Evolutionary conservation across 2,797 vertebrate species (phyloP), one percentile per base, ranked within the genome.

Genomic region (Falco rusticolus): DNA sequence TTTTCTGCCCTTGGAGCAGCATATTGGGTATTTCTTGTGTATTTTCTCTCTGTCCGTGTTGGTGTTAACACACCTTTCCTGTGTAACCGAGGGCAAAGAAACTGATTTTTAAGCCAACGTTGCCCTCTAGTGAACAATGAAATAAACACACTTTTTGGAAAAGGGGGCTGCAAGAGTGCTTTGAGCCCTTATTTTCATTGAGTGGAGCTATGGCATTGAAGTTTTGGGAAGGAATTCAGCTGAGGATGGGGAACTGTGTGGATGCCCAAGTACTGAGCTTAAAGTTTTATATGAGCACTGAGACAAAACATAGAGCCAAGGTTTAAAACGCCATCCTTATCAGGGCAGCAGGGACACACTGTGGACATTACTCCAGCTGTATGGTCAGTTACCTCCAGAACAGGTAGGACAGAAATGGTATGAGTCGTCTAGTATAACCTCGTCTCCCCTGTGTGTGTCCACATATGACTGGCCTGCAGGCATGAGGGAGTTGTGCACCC

Each of bases 71-170:
- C 21, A 51, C 18, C 19, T 61, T 64, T 50, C 8, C 13, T 14
- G 3, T 21, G 34, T n/a, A 25, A 65, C 6, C 0, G 0, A 29
- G 5, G 34, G 13, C 8, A 43, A 43, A 61, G 17, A 54, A 64
- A 37, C 19, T 59, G 11, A 59, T 91, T 87, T 95, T 65, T 81
- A 77, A 87, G 69, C 59, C 77, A 76, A 95, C 17, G 41, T 87
- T 95, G 79, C 84, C 87, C 85, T 97, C 97, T 97, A 91, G 93
- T 72, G 97, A 76, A 50, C 34, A 57, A 39, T 16, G 4, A 70
- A 33, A 78, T 45, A 11, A 11, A 34, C 84, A 51, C 70, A 33
- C 26, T 43, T 80, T 45, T 15, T 17, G 13, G 18, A 31, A 54
- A 75, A 54, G 24, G 2, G 9, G 13, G 37, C 39, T 64, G 25